These are phyloP conservation scores for Diaperis boleti DNA, from an alignment of 2,888 invertebrate species.

Conservation along the genomic window DNA sequence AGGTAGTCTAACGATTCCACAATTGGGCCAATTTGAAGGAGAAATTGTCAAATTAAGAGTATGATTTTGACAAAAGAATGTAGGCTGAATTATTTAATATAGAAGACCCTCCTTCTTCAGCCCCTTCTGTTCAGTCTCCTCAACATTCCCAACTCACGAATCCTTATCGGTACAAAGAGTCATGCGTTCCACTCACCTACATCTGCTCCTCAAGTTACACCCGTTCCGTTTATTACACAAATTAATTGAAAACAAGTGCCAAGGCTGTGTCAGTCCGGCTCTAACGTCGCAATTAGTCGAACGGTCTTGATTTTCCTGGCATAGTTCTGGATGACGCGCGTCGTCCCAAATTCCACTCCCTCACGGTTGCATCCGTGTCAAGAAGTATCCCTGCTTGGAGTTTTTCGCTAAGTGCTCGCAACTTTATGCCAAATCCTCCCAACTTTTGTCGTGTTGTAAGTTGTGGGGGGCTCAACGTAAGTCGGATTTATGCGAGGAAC, in stretches of 20 bases:
- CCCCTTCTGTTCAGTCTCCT: too few species aligned
- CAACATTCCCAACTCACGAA: too few species aligned
- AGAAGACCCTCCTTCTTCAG: too few species aligned
- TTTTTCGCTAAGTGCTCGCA: not conserved
- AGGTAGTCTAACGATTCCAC: too few species aligned
- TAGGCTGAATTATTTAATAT: too few species aligned
- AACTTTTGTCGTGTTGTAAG: constrained; percentile 8
- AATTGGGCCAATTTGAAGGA: too few species aligned
- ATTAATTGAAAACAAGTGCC: constrained; percentile 41
- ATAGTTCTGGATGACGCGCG: constrained; percentile 40
- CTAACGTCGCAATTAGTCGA: constrained; percentile 40
- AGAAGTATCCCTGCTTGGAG: not conserved
- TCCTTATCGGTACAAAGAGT: too few species aligned
- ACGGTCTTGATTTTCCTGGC: constrained; percentile 44
- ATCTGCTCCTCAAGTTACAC: constrained; percentile 32
- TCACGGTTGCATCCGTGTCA: constrained; percentile 29
- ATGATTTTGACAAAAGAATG: too few species aligned
- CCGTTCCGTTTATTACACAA: constrained; percentile 20
- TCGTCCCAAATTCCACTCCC: constrained; percentile 12
- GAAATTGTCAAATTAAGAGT: too few species aligned
- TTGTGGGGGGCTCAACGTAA: constrained; percentile 9
- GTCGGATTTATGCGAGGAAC: constrained; percentile 16
- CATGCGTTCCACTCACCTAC: too few species aligned
- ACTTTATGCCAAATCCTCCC: constrained; percentile 22
- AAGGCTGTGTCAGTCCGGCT: constrained; percentile 32